These are phyloP conservation scores for Nycteola revayana DNA, from an alignment of 2,888 invertebrate species.

Conservation along the genomic window DNA sequence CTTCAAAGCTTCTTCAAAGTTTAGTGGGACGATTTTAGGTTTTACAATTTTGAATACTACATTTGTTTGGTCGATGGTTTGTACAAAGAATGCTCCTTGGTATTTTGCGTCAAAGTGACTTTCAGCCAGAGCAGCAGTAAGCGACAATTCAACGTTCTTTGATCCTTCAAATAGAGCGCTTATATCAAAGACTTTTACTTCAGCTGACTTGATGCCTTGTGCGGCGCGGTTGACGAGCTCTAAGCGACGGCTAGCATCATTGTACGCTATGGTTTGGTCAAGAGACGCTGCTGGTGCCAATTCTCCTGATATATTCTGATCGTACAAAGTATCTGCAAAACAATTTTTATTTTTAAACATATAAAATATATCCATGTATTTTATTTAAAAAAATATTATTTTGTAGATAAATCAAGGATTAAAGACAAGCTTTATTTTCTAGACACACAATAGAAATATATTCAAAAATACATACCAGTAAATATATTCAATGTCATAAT, in stretches of 20 bases:
- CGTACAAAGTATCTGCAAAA: background rate
- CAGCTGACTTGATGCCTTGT: conserved; percentile 76
- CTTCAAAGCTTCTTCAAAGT: conserved; percentile 77
- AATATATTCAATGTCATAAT: conserved; percentile 56
- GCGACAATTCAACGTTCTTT: conserved; percentile 68
- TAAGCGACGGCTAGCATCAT: background rate
- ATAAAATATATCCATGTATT: too few species aligned
- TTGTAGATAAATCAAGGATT: too few species aligned
- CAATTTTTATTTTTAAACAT: too few species aligned
- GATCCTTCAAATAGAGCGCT: conserved; percentile 78
- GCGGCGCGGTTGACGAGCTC: conserved; percentile 77
- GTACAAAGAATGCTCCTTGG: conserved; percentile 70
- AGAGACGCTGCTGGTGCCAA: background rate
- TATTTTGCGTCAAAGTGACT: conserved; percentile 81
- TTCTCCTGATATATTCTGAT: background rate
- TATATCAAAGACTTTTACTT: conserved; percentile 75
- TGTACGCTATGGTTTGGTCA: background rate
- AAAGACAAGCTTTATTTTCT: too few species aligned
- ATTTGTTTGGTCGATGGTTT: conserved; percentile 67
- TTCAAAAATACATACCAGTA: conserved; percentile 47
- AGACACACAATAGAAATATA: too few species aligned
- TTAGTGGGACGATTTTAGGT: conserved; percentile 74
- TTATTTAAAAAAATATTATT: too few species aligned
- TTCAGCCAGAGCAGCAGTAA: conserved; percentile 76
- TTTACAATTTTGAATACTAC: conserved; percentile 62